phyloP scores from a whole-genome alignment of 2,888 invertebrate species.

The Macrosiphum euphorbiae region DNA sequence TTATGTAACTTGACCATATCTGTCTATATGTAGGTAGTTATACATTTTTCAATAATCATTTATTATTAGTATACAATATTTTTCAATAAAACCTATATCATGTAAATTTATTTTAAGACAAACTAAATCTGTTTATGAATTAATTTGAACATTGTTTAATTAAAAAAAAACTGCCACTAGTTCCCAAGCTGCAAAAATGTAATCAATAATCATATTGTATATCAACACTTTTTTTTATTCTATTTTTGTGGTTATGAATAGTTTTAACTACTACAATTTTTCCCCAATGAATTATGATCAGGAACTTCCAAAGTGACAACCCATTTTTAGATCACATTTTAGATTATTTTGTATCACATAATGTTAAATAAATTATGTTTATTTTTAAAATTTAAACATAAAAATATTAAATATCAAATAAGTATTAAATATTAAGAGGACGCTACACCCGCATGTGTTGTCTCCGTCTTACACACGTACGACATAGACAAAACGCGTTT shows the following conservation, averaged over 20 bases:
- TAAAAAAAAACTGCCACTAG: background rate
- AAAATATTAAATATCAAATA: too few species aligned
- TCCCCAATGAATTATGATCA: background rate
- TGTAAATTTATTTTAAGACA: background rate
- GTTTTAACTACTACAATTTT: background rate
- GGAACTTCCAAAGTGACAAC: background rate
- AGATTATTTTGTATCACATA: background rate
- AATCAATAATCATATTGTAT: background rate
- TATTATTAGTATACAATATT: background rate
- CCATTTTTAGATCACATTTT: background rate
- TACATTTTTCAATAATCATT: background rate
- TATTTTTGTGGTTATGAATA: background rate
- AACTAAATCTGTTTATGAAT: background rate
- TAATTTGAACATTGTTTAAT: background rate
- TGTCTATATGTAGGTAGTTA: background rate
- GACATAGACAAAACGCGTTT: too few species aligned
- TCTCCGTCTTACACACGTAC: too few species aligned
- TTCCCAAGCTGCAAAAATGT: background rate
- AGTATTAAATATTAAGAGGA: too few species aligned
- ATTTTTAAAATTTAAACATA: background rate
- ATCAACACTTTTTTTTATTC: background rate
- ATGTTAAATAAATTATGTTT: background rate
- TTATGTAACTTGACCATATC: background rate
- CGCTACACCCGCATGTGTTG: too few species aligned
- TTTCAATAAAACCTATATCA: background rate